Evolutionary conservation across 2,888 invertebrate species (phyloP).

Genomic region (Lapara coniferarum): DNA sequence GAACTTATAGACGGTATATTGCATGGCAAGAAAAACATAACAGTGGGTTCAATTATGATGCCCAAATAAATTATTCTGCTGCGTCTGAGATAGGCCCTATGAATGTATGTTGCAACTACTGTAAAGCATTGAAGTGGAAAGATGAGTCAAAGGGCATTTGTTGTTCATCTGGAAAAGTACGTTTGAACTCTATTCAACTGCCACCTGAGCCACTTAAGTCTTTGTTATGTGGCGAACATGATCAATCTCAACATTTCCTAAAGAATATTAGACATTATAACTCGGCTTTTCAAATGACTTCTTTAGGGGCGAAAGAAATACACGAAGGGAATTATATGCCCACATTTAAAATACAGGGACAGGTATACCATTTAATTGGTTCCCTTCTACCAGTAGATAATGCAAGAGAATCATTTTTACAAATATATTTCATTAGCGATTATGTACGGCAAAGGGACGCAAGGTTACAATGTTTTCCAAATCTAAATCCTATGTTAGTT

Average conservation of each 20-base stretch:
- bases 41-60: too few species aligned
- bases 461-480: background rate
- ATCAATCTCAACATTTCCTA: slow-evolving; percentile 11
- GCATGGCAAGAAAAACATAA: too few species aligned
- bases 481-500: background rate
- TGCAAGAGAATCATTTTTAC: background rate
- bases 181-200: slow-evolving; percentile 31
- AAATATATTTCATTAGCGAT: background rate
- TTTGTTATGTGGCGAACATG: slow-evolving; percentile 28
- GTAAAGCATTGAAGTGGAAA: slow-evolving; percentile 33
- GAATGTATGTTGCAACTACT: slow-evolving; percentile 32
- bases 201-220: slow-evolving; percentile 36
- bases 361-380: slow-evolving; percentile 24
- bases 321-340: slow-evolving; percentile 23
- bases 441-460: background rate
- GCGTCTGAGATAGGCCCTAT: slow-evolving; percentile 11
- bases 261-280: slow-evolving; percentile 20
- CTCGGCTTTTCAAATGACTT: slow-evolving; percentile 28
- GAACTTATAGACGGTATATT: too few species aligned
- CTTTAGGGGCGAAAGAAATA: slow-evolving; percentile 28
- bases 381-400: background rate
- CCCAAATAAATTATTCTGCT: too few species aligned
- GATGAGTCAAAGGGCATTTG: slow-evolving; percentile 39
- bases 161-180: slow-evolving; percentile 39
- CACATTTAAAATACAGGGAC: slow-evolving; percentile 29